phyloP scores from a whole-genome alignment of 2,888 invertebrate genomes.

The Ellobium chinense region DNA sequence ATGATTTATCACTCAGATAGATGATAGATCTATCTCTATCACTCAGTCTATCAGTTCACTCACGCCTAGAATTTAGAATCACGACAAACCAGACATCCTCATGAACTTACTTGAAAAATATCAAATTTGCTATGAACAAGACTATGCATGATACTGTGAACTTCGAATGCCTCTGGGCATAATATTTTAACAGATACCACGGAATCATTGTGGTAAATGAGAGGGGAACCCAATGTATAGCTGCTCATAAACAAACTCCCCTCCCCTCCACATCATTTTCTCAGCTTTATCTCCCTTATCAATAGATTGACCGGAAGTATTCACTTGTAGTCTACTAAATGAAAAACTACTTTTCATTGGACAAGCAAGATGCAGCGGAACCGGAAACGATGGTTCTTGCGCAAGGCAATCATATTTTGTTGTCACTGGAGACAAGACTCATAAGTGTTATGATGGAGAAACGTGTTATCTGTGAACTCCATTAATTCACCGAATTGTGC shows the following conservation, averaged over 20 bases:
- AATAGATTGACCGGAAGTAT: background rate
- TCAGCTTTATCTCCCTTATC: slow-evolving; percentile 33
- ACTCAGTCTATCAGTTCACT: too few species aligned
- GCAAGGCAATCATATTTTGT: slow-evolving; percentile 49
- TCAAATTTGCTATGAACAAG: slow-evolving; percentile 58
- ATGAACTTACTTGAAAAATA: slow-evolving; percentile 67
- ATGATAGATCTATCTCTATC: too few species aligned
- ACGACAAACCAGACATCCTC: too few species aligned
- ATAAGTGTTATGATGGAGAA: too few species aligned
- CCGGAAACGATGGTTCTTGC: slow-evolving; percentile 31
- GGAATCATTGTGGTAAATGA: slow-evolving; percentile 59
- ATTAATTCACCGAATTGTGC: too few species aligned
- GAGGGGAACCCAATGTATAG: slow-evolving; percentile 3
- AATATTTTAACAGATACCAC: slow-evolving; percentile 67
- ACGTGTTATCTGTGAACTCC: too few species aligned
- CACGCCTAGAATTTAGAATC: too few species aligned
- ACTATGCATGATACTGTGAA: slow-evolving; percentile 58
- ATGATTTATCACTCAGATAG: too few species aligned
- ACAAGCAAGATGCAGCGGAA: background rate
- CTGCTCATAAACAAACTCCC: slow-evolving; percentile 38
- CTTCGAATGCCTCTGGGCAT: slow-evolving; percentile 62
- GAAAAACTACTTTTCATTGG: slow-evolving; percentile 12
- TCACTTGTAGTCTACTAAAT: background rate
- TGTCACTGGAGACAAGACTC: slow-evolving; percentile 54
- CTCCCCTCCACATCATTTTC: slow-evolving; percentile 37